Evolutionary conservation across 2,797 vertebrate genomes (phyloP).

Genomic region (Gallirallus australis): DNA sequence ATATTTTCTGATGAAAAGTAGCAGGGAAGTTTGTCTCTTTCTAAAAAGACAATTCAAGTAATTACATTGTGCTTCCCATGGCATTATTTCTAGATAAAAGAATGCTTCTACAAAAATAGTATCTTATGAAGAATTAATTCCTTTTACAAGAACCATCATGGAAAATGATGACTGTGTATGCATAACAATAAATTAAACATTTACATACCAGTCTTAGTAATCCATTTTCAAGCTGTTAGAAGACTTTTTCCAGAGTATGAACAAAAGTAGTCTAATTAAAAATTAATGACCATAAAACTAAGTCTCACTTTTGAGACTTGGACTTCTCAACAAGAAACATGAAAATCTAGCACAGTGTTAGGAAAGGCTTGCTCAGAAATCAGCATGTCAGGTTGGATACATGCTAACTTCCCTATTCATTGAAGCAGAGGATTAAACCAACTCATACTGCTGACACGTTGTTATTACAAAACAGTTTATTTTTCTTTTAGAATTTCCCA

Average conservation of each 20-base stretch:
- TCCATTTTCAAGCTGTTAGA: background rate
- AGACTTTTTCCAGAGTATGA: background rate
- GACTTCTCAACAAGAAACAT: background rate
- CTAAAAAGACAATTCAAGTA: background rate
- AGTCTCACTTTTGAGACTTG: background rate
- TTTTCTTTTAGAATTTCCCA: background rate
- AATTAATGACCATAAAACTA: background rate
- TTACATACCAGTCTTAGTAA: background rate
- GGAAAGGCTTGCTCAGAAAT: background rate
- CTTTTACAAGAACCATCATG: background rate
- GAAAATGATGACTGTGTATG: background rate
- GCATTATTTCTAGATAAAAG: background rate
- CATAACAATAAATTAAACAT: background rate
- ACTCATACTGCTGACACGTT: background rate
- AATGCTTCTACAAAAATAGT: background rate
- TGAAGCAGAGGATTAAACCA: background rate
- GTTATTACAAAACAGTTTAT: background rate
- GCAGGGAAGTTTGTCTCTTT: background rate
- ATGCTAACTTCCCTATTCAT: background rate
- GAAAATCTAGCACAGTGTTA: background rate
- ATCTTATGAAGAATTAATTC: background rate
- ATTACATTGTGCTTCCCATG: background rate
- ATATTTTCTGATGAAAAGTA: background rate
- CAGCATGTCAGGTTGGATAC: rapidly evolving
- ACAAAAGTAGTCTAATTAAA: background rate